Percentiles rank a stretch among this genome's conserved stretches.
These are phyloP conservation scores for Pocillopora grandis DNA, from an alignment of 92 coral and sea anemone genomes.

Conservation along the genomic window DNA sequence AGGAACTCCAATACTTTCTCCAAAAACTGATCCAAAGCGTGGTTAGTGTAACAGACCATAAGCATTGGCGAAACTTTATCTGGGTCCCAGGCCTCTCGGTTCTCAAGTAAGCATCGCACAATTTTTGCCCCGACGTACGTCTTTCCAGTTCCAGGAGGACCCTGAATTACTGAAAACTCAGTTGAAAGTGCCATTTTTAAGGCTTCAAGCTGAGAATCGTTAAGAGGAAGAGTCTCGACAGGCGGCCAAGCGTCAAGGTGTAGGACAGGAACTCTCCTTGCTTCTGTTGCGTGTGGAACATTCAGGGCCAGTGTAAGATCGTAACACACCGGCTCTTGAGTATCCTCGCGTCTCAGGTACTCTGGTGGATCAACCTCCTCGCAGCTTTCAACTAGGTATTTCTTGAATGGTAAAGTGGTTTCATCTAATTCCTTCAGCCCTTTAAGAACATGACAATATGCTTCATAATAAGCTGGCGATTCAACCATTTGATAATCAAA, in stretches of 20 bases:
- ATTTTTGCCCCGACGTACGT: constrained; percentile 76
- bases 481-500: constrained; percentile 66
- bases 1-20: constrained; percentile 61
- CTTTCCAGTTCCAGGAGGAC: constrained; percentile 85
- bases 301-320: constrained; percentile 48
- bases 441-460: constrained; percentile 76
- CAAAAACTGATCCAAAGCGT: constrained; percentile 76
- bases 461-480: constrained; percentile 79
- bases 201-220: constrained; percentile 69
- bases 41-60: constrained; percentile 83
- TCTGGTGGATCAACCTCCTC: constrained; percentile 68
- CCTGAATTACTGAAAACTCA: constrained; percentile 80
- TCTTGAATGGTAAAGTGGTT: constrained; percentile 66
- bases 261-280: constrained; percentile 34
- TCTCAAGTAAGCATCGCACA: constrained; percentile 55
- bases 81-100: constrained; percentile 41
- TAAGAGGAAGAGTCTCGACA: constrained; percentile 46
- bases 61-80: constrained; percentile 54
- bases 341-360: constrained; percentile 47
- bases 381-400: constrained; percentile 70
- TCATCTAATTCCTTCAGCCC: constrained; percentile 65
- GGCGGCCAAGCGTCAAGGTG: constrained; percentile 54
- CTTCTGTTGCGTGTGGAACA: background rate
- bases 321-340: constrained; percentile 31
- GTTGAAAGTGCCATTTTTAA: constrained; percentile 69